Evolutionary conservation across 2,888 invertebrate species (phyloP).

Genomic region (Nephrotoma guestfalica): DNA sequence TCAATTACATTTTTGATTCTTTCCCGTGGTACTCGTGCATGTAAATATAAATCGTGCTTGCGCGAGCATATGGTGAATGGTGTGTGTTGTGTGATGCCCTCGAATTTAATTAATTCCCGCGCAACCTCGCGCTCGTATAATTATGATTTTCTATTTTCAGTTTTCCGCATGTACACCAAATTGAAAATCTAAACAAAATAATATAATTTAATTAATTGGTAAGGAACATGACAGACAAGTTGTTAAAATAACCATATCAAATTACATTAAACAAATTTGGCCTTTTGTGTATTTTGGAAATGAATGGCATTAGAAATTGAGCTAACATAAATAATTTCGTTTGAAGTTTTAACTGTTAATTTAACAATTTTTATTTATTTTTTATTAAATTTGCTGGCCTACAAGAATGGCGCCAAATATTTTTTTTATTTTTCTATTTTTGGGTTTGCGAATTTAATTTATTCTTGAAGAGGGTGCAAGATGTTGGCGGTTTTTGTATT

Average conservation of each 20-base stretch:
- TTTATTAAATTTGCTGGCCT: neutral
- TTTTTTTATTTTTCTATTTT: neutral
- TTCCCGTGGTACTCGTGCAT: no score
- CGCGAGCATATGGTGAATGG: neutral
- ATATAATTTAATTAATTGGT: neutral
- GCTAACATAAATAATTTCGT: neutral
- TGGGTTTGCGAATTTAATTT: neutral
- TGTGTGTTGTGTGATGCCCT: neutral
- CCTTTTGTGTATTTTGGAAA: neutral
- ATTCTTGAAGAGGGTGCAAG: neutral
- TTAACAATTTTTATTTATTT: neutral
- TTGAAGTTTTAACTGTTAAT: neutral
- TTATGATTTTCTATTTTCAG: neutral
- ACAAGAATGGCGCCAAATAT: neutral
- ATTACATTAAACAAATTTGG: neutral
- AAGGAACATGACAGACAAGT: neutral
- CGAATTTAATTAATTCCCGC: neutral
- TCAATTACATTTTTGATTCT: neutral
- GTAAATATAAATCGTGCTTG: no score
- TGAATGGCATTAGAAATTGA: neutral
- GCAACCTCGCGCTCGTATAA: neutral
- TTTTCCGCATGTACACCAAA: neutral
- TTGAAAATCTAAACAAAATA: neutral
- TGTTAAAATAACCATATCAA: neutral
- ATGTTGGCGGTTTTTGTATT: no score